Percentiles rank a stretch among this genome's conserved stretches.
Conservation (phyloP, 2,797 vertebrate species). For the Sebastes steindachneri region DNA sequence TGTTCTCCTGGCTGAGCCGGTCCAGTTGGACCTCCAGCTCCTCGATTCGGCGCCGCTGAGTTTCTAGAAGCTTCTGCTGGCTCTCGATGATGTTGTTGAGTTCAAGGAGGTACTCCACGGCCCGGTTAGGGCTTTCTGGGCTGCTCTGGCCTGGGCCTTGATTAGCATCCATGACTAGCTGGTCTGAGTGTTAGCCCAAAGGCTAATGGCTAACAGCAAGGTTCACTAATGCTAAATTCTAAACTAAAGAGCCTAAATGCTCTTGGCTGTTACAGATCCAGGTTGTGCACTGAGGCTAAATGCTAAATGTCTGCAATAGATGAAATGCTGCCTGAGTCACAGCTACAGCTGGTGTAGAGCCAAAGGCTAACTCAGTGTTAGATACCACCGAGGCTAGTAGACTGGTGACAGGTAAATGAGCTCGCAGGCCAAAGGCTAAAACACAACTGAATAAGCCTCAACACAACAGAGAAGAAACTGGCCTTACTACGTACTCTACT, state of each 20-base stretch:
- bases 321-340: constrained; percentile 23
- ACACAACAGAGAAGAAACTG: neutral
- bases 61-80: constrained; percentile 94
- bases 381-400: neutral
- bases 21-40: constrained; percentile 93
- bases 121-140: constrained; percentile 90
- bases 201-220: constrained; percentile 7
- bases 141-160: constrained; percentile 67
- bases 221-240: neutral
- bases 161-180: constrained; percentile 73
- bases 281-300: constrained; percentile 16
- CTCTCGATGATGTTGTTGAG: constrained; percentile 96
- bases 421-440: constrained; percentile 6
- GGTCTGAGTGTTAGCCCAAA: constrained; percentile 4
- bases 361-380: constrained; percentile 8
- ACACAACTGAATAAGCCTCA: neutral
- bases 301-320: constrained; percentile 3
- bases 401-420: neutral
- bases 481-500: neutral
- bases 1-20: constrained; percentile 91
- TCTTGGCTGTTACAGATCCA: constrained; percentile 16
- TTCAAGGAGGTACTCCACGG: constrained; percentile 93
- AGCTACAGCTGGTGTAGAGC: constrained; percentile 34
- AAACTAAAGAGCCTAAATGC: neutral
- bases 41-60: constrained; percentile 90